Percentiles rank a stretch among this genome's conserved stretches.
phyloP scores from a whole-genome alignment of 2,113 vertebrate species.

The Zingel zingel region DNA sequence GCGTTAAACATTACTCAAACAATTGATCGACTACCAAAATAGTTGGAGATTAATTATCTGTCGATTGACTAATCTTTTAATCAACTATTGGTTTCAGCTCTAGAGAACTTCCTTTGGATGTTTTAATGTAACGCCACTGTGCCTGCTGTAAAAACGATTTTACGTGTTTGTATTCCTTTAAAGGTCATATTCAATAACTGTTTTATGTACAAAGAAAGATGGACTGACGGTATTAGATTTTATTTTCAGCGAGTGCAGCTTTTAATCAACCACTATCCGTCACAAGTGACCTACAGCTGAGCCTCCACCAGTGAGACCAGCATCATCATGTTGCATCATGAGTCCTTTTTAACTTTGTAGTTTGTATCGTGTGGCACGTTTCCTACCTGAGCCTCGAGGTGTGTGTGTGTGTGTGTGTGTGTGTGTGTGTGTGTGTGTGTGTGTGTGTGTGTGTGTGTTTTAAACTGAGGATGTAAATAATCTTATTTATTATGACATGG shows the following conservation, averaged over 20 bases:
- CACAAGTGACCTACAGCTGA: constrained; percentile 47
- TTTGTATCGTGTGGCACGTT: constrained; percentile 19
- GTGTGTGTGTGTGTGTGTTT: constrained; percentile 10
- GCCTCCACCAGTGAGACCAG: constrained; percentile 36
- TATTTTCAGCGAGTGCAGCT: background rate
- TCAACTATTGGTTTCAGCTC: background rate
- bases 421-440: constrained; percentile 43
- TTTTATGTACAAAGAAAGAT: background rate
- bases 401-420: constrained; percentile 19
- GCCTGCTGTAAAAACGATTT: too few species aligned
- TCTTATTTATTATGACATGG: constrained; percentile 61
- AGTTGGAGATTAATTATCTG: background rate
- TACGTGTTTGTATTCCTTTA: background rate
- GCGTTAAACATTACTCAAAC: too few species aligned
- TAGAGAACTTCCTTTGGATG: background rate
- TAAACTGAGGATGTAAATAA: constrained; percentile 56
- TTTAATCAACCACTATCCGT: constrained; percentile 33
- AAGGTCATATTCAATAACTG: background rate
- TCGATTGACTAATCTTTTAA: too few species aligned
- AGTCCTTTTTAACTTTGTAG: background rate
- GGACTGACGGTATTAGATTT: background rate
- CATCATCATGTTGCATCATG: background rate
- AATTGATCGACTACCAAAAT: background rate
- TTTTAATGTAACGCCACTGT: too few species aligned
- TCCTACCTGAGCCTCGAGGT: constrained; percentile 17